Base-by-base conservation (phyloP, 2,888 invertebrate genomes). In the Gasteruption jaculator region DNA sequence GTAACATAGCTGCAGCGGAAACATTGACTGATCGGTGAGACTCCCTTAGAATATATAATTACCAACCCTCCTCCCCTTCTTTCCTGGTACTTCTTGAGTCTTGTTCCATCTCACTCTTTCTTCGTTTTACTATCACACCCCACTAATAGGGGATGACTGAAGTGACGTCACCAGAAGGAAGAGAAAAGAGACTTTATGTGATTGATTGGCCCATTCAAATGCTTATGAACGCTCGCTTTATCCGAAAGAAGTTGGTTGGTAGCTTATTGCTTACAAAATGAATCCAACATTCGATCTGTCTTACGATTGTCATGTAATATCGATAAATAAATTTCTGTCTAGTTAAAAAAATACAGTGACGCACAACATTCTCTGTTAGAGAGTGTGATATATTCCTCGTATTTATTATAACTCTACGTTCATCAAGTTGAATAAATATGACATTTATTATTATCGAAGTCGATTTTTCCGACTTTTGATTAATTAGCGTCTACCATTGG, bases 21-120 rank as follows among this genome's bases (percentile, higher is more conserved):
- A 65, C 70, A 69, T 70, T 70, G 70, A 70, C 69, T 68, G 70
- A 70, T 70, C 68, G 68, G 61, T 53, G 61, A 57, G 63, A 68
- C 66, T 61, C 68, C 69, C 67, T 64, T 61, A 55, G 70, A 70
- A 69, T 69, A 68, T 68, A 68, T 70, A 70, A 70, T 70, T 70
- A 67, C 56, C 53, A 41, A 54, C 48, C 50, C 46, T 45, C 52
- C 46, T 48, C 43, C n/a, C n/a, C n/a, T n/a, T n/a, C n/a, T n/a
- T n/a, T n/a, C n/a, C n/a, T n/a, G 42, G 38, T 34, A 36, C 41
- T 46, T 33, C 46, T 43, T 43, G 24, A 43, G 36, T 34, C 35
- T 20, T 37, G 41, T 41, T 14, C 16, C 38, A 30, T 19, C 36
- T 35, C 37, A 12, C 7, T 6, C 36, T 38, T 35, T 41, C 37